Evolutionary conservation across 2,797 vertebrate species (phyloP), one percentile per base, ranked within the genome.

Genomic region (Oreochromis grahami): DNA sequence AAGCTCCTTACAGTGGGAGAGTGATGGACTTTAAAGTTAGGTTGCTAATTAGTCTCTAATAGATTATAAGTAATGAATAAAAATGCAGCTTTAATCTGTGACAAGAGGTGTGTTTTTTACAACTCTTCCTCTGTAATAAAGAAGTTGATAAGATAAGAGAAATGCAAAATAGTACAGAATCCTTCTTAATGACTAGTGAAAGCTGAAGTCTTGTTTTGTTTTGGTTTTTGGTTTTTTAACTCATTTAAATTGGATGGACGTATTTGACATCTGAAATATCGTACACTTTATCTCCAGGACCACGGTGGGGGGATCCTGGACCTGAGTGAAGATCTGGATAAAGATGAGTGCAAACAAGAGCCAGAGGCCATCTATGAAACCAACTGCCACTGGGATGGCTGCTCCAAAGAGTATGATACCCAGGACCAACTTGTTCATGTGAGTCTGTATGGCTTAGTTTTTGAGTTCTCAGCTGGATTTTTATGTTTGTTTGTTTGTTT

Each of bases 391-490:
- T 99, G 99, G 99, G 98, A 98, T 88, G 97, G 97, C 88, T 99
- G 99, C 84, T 92, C 92, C 89, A 98, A 97, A 95, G 98, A 99
- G 94, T 98, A 98, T 0, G 98, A 99, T 95, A 99, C 98, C 41
- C 99, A 99, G 94, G 99, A 99, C 78, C 98, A 99, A 85, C 97
- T 99, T 2, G 99, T 99, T 76, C 98, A 98, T 32, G 98, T 99
- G 94, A 98, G 98, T 89, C 8, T 13, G 36, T 53, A 17, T 45
- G 10, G 17, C 14, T 51, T 38, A 26, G 24, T 6, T 19, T 55
- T 24, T 24, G 6, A 21, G 4, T 11, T 48, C 24, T 29, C 15
- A 11, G 15, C 4, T n/a, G 36, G 10, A 41, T 55, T 53, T 41
- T 36, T 76, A 14, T 32, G 32, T 63, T 36, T 58, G 8, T 50